These are phyloP conservation scores for Trypoxylon attenuatum DNA, from an alignment of 2,888 invertebrate genomes.

Conservation along the genomic window DNA sequence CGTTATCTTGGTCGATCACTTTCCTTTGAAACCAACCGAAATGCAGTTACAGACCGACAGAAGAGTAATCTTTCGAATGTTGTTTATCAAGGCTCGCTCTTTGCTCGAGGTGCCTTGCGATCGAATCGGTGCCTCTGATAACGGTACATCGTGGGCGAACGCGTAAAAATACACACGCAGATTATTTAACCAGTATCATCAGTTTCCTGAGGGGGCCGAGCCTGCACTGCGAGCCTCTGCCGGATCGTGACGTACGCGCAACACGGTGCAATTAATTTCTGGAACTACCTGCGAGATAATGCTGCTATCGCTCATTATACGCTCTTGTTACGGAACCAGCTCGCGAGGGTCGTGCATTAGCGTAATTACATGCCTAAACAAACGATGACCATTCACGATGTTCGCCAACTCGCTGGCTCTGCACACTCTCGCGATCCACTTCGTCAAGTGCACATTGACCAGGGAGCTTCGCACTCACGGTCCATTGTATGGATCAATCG, in stretches of 20 bases:
- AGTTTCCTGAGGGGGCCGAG: not conserved
- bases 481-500: not conserved
- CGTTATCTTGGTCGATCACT: constrained; percentile 51
- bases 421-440: not conserved
- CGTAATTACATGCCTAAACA: constrained; percentile 1
- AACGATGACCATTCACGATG: not conserved
- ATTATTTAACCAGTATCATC: constrained; percentile 34
- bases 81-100: constrained; percentile 48
- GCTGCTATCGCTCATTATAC: constrained; percentile 33
- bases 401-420: not conserved
- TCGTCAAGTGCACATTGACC: not conserved
- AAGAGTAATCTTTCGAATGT: constrained; percentile 24
- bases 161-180: constrained; percentile 24
- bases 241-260: too few relatives aligned
- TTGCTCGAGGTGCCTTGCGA: constrained; percentile 42
- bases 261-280: too few relatives aligned
- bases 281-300: constrained; percentile 18
- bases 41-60: constrained; percentile 20
- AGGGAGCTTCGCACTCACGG: not conserved
- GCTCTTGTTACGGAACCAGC: constrained; percentile 24
- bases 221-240: not conserved
- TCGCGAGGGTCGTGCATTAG: constrained; percentile 9
- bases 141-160: constrained; percentile 45
- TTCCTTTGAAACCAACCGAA: constrained; percentile 59
- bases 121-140: constrained; percentile 51